Base-by-base conservation (phyloP, 2,888 invertebrate genomes). In the Drosophila putrida region DNA sequence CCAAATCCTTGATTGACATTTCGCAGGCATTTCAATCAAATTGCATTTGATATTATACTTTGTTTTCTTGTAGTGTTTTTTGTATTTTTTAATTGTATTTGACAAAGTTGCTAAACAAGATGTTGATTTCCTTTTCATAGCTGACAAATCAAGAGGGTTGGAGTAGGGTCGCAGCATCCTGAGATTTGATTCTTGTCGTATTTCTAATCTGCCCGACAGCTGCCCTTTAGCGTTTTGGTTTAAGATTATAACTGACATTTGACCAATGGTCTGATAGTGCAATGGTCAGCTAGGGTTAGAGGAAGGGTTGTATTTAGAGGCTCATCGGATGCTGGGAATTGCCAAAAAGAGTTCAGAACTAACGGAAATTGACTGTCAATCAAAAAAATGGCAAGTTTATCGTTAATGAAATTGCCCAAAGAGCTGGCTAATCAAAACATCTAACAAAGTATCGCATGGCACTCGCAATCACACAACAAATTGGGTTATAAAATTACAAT, bases 41-140 rank as follows among this genome's bases (percentile, higher is more conserved):
- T 77, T 70, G 63, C 66, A 50, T 63, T 80, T 72, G 53, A 33
- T 62, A 53, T 75, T 79, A 68, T 71, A 10, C 38, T 53, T 58
- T 71, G 43, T 63, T 60, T 44, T 65, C 13, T 54, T 53, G 20
- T 13, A 2, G 1, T 28, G 5, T 49, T 47, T 39, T 35, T 46
- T 75, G 76, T 75, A 41, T 65, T 70, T 70, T 65, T 72, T 89
- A 84, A 87, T 89, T 88, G 71, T 75, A 57, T 78, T 80, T 87
- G 82, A 82, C 84, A 84, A 78, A 88, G 79, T 88, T 79, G 84
- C 77, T 70, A 79, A 86, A 80, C 82, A 86, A 87, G 87, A 79
- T 87, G 78, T 73, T 78, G 15, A 66, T 69, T 73, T 54, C n/a
- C 25, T 25, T 54, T 43, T 54, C 50, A 15, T 50, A 27, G 25